Base-by-base conservation (phyloP, 2,888 invertebrate genomes). In the Xestia sexstrigata region DNA sequence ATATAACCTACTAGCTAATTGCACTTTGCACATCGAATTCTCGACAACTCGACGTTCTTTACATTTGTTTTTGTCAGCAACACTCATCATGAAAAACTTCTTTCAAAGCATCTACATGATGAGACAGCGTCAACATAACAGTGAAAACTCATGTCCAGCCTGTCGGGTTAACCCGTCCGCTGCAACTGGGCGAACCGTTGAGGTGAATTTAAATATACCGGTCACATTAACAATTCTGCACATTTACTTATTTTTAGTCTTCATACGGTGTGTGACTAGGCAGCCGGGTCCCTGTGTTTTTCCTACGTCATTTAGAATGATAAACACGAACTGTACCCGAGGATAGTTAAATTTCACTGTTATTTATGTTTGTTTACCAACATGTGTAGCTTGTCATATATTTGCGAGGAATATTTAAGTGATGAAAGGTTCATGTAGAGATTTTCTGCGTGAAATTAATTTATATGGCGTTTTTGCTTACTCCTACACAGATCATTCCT, bases 231-330 rank as follows among this genome's bases (percentile, higher is more conserved):
- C 92, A 89, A 94, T 94, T 94, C 94, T 87, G 91, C 91, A 92
- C 93, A 92, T 94, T 92, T 91, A 91, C 92, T 92, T 93, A 92
- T 91, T 91, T 92, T 91, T 89, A 90, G 90, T 90, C 88, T 90
- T 89, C 90, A 90, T 92, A 89, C 89, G 85, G 80, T 89, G 86
- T 90, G 91, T 90, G 90, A 89, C 90, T 89, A 89, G 89, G 84
- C 79, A 81, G 75, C 60, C 45, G 70, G n/a, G 74, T 74, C 58
- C 76, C 79, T 77, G 90, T 92, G 90, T 90, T 93, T 92, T 93
- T 92, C 93, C 93, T 89, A 85, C 81, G 83, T 87, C 88, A 89
- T 90, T 91, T 89, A 68, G 87, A 89, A 91, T 92, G 86, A 88
- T 81, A 87, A 76, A 84, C 91, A 91, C 91, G 90, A 84, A 88